Evolutionary conservation across 1,140 invertebrate species (phyloP), one percentile per base, ranked within the genome.

Genomic region (Drosophila pectinifera): DNA sequence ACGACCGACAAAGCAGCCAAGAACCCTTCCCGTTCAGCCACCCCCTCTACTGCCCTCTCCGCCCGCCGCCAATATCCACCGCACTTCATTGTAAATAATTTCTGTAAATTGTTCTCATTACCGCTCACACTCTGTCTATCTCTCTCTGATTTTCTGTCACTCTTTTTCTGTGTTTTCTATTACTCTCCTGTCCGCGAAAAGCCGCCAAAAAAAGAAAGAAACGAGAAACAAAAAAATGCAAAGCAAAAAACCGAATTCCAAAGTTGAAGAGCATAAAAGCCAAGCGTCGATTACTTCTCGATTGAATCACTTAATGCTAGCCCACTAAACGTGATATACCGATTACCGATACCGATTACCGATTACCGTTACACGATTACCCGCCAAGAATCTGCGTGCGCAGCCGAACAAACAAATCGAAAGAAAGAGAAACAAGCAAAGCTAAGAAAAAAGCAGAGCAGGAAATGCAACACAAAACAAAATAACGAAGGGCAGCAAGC

Each of bases 61-160:
- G n/a, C 18, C 54, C 41, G 16, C 46, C 55, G 28, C 57, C 55
- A 56, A 76, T 59, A 49, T 55, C 41, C 42, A 51, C 46, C 74
- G 70, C 78, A 82, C 70, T 69, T 86, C 79, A 88, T 79, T 86
- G 82, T 86, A 89, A 89, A 89, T 79, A 88, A 57, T 55, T 51
- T 73, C 65, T 78, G 48, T 63, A 65, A 72, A 64, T 75, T 55
- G 13, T 39, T 43, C 22, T 63, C 57, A 63, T 56, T 61, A 24
- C 49, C 51, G 58, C 72, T 54, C 72, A 65, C 49, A 64, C 55
- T 46, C 51, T 51, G 36, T 65, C 70, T 62, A 39, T 61, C 53
- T 74, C 18, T 70, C 34, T 76, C 28, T 67, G 22, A 67, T 48
- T 75, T 38, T 75, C 41, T 65, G 34, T 51, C 45, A 42, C 46